Conservation (phyloP, 2,113 vertebrate species). For the Indicator indicator region DNA sequence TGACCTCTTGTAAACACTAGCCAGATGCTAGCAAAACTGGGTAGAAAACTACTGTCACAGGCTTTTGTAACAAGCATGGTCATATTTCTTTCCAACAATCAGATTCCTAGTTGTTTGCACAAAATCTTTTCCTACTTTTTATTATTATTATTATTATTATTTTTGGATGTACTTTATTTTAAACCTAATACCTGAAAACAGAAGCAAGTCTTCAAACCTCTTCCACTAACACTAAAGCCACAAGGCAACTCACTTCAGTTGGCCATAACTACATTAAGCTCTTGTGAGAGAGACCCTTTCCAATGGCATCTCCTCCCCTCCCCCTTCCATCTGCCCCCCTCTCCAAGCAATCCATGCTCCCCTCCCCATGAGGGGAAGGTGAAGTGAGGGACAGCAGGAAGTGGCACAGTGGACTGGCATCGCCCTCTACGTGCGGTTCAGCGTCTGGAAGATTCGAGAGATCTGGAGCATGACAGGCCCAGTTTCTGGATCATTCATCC, state of each 20-base stretch:
- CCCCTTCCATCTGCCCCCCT: neutral
- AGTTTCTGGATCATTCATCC: constrained; percentile 98
- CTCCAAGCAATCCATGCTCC: neutral
- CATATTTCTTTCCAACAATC: neutral
- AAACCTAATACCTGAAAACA: constrained; percentile 62
- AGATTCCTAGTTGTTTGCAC: constrained; percentile 72
- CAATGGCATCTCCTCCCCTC: neutral
- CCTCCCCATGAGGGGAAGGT: neutral
- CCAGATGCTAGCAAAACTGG: constrained; percentile 12
- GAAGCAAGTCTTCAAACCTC: constrained; percentile 42
- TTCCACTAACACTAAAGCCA: constrained; percentile 63
- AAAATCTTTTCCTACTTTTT: constrained; percentile 75
- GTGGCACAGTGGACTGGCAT: neutral
- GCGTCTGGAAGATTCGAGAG: constrained; percentile 98
- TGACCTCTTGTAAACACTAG: constrained; percentile 65
- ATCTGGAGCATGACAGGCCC: constrained; percentile 99
- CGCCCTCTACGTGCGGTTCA: constrained; percentile 91
- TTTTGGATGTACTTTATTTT: constrained; percentile 16
- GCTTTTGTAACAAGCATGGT: neutral
- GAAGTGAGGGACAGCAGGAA: neutral
- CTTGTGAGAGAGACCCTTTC: neutral
- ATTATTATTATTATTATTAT: neutral
- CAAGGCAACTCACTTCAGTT: constrained; percentile 59
- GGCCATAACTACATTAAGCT: constrained; percentile 34
- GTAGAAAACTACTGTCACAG: constrained; percentile 2